Base-by-base conservation (phyloP, 92 coral and sea anemone species). In the Parazoanthus darwini region DNA sequence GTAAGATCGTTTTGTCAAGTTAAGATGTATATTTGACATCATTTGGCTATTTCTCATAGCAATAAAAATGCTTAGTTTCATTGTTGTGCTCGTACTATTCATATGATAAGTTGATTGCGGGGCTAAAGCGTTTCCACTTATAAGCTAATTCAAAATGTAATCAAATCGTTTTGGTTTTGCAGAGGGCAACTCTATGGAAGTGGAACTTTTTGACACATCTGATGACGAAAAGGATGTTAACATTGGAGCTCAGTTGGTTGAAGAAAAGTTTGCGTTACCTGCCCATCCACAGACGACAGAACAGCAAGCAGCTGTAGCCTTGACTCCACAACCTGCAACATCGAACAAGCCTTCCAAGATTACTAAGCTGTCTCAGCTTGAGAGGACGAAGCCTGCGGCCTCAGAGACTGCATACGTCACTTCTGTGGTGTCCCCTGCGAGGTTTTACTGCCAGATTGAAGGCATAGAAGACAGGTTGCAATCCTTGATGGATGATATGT, bases 401-500 rank as follows among this genome's bases (percentile, higher is more conserved):
- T 81, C 75, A 1, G 94, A 96, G 88, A 85, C 85, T 65, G 93
- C 92, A 16, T 96, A 95, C 54, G 91, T 95, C 79, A 91, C 97
- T 5, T 88, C 94, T 51, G 94, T 94, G 38, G 93, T 92, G 74
- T 93, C 98, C 18, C 99, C 99, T 0, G 92, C 81, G 23, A 70
- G 71, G 65, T 93, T 96, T 50, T 96, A 86, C 86, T 93, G 98
- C 75, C 99, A 95, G 59, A 77, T 92, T 63, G 94, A 93, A 26
- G 95, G 96, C 39, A 93, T 92, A 74, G 98, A 91, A 50, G 96
- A 91, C 9, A 93, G 86, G 88, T 81, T 96, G 26, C 90, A 85
- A 16, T 15, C 92, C 68, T 66, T 96, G 50, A 95, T 96, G 99
- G 86, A 90, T 6, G 89, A 91, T 15, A 78, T 96, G 73, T 79